Evolutionary conservation across 2,113 vertebrate species (phyloP).

Genomic region (Phyllostomus discolor): DNA sequence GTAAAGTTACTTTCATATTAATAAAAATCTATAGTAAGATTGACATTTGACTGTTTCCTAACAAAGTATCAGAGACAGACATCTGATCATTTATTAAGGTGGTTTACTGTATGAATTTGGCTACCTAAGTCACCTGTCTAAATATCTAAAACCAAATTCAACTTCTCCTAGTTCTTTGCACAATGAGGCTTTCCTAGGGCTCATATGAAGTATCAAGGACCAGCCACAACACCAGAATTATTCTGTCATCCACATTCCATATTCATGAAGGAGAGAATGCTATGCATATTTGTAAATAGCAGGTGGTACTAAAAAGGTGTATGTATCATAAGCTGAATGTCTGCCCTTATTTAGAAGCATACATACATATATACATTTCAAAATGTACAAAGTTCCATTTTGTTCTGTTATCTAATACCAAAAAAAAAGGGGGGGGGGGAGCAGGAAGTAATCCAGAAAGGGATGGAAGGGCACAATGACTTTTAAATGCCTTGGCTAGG

Average conservation of each 20-base stretch:
- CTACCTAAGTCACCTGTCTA: neutral
- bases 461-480: neutral
- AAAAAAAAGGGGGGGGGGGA: neutral
- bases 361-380: conserved; percentile 27
- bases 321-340: neutral
- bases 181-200: neutral
- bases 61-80: neutral
- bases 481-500: neutral
- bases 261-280: neutral
- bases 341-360: conserved; percentile 40
- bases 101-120: neutral
- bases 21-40: conserved; percentile 31
- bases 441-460: neutral
- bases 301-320: neutral
- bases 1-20: conserved; percentile 18
- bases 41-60: neutral
- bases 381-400: conserved; percentile 5
- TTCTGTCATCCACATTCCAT: neutral
- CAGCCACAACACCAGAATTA: neutral
- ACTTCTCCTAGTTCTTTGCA: neutral
- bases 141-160: neutral
- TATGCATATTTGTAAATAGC: neutral
- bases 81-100: neutral
- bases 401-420: neutral
- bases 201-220: neutral